Evolutionary conservation across 2,797 vertebrate genomes (phyloP).

Genomic region (Phyllotis vaccarum): DNA sequence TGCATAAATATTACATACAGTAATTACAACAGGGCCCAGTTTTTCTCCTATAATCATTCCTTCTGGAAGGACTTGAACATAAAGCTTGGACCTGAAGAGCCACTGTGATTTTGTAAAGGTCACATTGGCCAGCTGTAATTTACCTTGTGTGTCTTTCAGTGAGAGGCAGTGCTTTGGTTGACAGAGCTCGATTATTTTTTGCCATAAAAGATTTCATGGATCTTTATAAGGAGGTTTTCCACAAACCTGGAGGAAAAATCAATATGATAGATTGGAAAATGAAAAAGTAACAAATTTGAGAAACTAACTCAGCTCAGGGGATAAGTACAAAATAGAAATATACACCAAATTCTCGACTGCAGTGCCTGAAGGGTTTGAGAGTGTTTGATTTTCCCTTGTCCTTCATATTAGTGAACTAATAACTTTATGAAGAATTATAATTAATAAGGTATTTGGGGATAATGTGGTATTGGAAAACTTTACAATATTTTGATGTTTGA

Average conservation of each 20-base stretch:
- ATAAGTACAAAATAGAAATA: conserved; percentile 29
- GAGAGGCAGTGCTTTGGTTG: conserved; percentile 60
- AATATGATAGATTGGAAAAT: conserved; percentile 58
- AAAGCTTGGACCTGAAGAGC: conserved; percentile 56
- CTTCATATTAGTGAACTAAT: conserved; percentile 17
- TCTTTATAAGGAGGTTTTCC: conserved; percentile 67
- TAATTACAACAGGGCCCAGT: conserved; percentile 20
- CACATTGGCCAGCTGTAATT: conserved; percentile 67
- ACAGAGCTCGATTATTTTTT: conserved; percentile 68
- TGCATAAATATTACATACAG: conserved; percentile 76
- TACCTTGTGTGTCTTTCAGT: conserved; percentile 68
- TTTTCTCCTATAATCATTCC: conserved; percentile 26
- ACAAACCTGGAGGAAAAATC: conserved; percentile 62
- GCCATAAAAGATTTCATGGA: conserved; percentile 68
- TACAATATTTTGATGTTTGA: background rate
- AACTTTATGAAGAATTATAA: conserved; percentile 38
- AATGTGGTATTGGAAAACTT: background rate
- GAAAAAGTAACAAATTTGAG: conserved; percentile 58
- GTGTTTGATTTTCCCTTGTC: background rate
- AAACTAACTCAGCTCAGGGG: conserved; percentile 41
- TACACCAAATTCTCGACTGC: background rate
- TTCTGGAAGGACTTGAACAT: conserved; percentile 53
- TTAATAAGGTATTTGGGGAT: conserved; percentile 24
- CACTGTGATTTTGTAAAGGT: conserved; percentile 79
- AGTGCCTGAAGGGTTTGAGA: conserved; percentile 14